Percentiles rank a stretch among this genome's conserved stretches.
Evolutionary conservation across 1,140 invertebrate genomes (phyloP).

Genomic region (Harlomillsia oculata): DNA sequence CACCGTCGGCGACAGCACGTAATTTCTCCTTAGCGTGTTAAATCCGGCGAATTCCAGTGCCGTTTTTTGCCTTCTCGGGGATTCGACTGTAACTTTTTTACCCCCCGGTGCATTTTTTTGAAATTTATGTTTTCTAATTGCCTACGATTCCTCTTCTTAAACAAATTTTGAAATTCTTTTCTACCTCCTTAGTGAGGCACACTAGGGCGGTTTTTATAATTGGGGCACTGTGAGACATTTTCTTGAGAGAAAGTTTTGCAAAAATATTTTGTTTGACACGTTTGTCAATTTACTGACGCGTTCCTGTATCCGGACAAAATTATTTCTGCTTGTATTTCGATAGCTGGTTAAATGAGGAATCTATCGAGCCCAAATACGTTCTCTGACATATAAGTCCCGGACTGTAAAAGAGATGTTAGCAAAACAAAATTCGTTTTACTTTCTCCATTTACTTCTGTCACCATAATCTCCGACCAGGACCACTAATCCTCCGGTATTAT

Average conservation of each 20-base stretch:
- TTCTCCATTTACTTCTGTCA: not conserved
- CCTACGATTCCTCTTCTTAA: too few species aligned
- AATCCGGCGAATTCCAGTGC: too few species aligned
- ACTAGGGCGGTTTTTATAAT: slow-evolving; percentile 6
- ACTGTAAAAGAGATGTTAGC: not conserved
- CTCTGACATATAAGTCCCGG: slow-evolving; percentile 1
- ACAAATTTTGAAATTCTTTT: too few species aligned
- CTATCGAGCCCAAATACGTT: slow-evolving; percentile 3
- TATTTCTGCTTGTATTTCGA: slow-evolving; percentile 10
- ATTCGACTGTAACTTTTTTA: too few species aligned
- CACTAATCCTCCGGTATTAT: not conserved
- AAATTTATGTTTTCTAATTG: too few species aligned
- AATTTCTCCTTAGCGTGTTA: too few species aligned
- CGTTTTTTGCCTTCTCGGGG: too few species aligned
- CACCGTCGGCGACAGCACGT: too few species aligned
- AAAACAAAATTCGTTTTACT: not conserved
- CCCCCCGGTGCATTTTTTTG: too few species aligned
- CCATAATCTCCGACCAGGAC: not conserved
- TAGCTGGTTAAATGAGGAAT: slow-evolving; percentile 12
- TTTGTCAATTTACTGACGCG: not conserved
- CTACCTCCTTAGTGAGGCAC: too few species aligned
- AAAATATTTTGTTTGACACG: too few species aligned
- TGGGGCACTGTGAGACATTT: slow-evolving; percentile 1
- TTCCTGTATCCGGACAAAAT: slow-evolving; percentile 13
- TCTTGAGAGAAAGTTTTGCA: not conserved